phyloP scores from a whole-genome alignment of 2,888 invertebrate genomes.

The Meta bourneti region DNA sequence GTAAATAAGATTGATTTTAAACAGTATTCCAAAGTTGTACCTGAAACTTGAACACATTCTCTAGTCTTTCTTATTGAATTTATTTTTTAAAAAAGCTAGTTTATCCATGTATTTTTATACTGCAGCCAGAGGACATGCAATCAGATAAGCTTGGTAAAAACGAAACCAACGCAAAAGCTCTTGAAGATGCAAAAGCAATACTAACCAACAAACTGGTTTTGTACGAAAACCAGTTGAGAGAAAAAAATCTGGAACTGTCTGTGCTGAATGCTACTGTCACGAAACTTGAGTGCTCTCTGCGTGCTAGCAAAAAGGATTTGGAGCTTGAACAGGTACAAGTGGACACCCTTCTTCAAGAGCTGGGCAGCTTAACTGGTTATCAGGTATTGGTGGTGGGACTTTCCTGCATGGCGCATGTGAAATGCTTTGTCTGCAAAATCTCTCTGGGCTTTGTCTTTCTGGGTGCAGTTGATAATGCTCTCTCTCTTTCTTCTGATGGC shows the following conservation, averaged over 20 bases:
- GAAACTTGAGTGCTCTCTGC: slow-evolving; percentile 50
- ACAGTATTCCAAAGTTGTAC: too few relatives aligned
- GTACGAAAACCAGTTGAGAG: slow-evolving; percentile 50
- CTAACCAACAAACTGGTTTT: slow-evolving; percentile 24
- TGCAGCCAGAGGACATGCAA: slow-evolving; percentile 38
- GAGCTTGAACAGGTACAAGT: slow-evolving; percentile 66
- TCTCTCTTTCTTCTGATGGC: slow-evolving; percentile 17
- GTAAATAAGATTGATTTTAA: too few relatives aligned
- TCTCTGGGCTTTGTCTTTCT: slow-evolving; percentile 3
- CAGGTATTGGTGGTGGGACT: slow-evolving; percentile 71
- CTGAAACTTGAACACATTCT: too few relatives aligned
- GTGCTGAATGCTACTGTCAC: slow-evolving; percentile 35
- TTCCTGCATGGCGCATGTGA: slow-evolving; percentile 67
- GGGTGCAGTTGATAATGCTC: background rate
- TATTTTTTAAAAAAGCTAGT: background rate
- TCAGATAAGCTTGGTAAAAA: background rate
- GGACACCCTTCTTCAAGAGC: slow-evolving; percentile 62
- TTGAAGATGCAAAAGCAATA: slow-evolving; percentile 22
- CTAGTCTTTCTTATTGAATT: too few relatives aligned
- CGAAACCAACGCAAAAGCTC: slow-evolving; percentile 20
- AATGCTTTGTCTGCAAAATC: slow-evolving; percentile 2
- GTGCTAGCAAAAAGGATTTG: slow-evolving; percentile 41
- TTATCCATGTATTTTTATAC: slow-evolving; percentile 29
- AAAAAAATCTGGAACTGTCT: slow-evolving; percentile 52
- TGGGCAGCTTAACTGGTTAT: slow-evolving; percentile 71